Evolutionary conservation across 1,140 invertebrate species (phyloP).

Genomic region (Megathymus violae): DNA sequence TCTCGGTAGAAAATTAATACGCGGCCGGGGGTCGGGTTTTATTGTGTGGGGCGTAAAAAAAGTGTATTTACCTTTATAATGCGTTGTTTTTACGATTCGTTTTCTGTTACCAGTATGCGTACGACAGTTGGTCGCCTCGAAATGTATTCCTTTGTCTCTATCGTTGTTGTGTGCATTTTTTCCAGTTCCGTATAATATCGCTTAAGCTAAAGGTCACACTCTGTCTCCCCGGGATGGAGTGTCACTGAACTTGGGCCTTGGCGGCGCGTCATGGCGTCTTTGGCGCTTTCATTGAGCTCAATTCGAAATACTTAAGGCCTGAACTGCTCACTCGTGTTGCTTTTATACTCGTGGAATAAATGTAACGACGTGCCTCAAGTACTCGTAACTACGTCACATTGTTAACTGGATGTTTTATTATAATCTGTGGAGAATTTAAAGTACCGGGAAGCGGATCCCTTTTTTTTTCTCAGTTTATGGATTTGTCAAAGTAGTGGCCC

Average conservation of each 20-base stretch:
- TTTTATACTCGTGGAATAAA: neutral
- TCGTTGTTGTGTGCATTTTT: slow-evolving; percentile 52
- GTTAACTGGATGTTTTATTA: neutral
- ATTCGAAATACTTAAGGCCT: slow-evolving; percentile 20
- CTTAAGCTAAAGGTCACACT: slow-evolving; percentile 63
- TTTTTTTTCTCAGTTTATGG: too few relatives aligned
- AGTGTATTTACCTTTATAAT: slow-evolving; percentile 56
- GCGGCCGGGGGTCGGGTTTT: slow-evolving; percentile 69
- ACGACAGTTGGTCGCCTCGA: slow-evolving; percentile 70
- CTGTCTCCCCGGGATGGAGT: slow-evolving; percentile 27
- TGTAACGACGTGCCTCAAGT: neutral
- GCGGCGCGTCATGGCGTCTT: slow-evolving; percentile 29
- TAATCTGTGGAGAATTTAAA: neutral
- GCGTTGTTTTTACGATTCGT: slow-evolving; percentile 66
- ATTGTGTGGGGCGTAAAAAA: slow-evolving; percentile 59
- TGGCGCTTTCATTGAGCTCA: slow-evolving; percentile 31
- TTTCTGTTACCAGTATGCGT: slow-evolving; percentile 55
- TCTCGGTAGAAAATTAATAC: slow-evolving; percentile 76
- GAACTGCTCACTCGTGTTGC: neutral
- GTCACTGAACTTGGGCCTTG: slow-evolving; percentile 39
- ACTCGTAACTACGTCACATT: neutral
- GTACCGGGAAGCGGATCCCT: too few relatives aligned
- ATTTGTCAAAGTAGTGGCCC: too few relatives aligned
- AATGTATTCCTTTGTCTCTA: slow-evolving; percentile 75
- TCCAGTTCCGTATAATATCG: slow-evolving; percentile 55